A percentile compares a stretch with the other conserved stretches of the same genome.
Conservation (phyloP, 2,888 invertebrate species). For the Byasa hedistus region DNA sequence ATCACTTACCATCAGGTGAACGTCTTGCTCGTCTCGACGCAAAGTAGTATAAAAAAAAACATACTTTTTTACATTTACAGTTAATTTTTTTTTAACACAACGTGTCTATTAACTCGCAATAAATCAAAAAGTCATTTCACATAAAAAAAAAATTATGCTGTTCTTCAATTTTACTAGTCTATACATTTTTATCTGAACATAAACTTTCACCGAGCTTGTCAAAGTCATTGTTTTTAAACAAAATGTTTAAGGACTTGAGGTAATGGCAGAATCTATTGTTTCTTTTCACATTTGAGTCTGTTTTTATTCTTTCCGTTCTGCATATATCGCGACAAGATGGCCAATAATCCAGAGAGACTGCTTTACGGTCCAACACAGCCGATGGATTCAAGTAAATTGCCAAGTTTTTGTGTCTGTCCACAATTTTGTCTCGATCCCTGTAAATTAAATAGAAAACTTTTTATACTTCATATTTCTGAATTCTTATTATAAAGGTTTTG, state of each 20-base stretch:
- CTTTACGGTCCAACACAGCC: slow-evolving; percentile 73
- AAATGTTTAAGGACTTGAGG: slow-evolving; percentile 80
- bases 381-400: slow-evolving; percentile 72
- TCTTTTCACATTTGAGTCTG: slow-evolving; percentile 80
- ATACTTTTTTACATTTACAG: too few relatives aligned
- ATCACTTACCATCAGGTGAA: too few relatives aligned
- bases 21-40: too few relatives aligned
- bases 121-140: too few relatives aligned
- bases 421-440: slow-evolving; percentile 71
- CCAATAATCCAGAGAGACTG: slow-evolving; percentile 84
- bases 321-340: slow-evolving; percentile 84
- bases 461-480: background rate
- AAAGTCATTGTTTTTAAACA: slow-evolving; percentile 72
- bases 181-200: slow-evolving; percentile 31
- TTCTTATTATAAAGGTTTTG: background rate
- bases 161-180: slow-evolving; percentile 1
- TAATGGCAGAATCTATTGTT: slow-evolving; percentile 89
- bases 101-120: too few relatives aligned
- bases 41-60: too few relatives aligned
- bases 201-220: slow-evolving; percentile 72
- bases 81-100: too few relatives aligned
- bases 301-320: slow-evolving; percentile 82
- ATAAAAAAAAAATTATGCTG: background rate
- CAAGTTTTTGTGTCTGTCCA: slow-evolving; percentile 61
- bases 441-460: slow-evolving; percentile 41